Conservation (phyloP, 92 coral and sea anemone genomes). For the Nematostella vectensis region DNA sequence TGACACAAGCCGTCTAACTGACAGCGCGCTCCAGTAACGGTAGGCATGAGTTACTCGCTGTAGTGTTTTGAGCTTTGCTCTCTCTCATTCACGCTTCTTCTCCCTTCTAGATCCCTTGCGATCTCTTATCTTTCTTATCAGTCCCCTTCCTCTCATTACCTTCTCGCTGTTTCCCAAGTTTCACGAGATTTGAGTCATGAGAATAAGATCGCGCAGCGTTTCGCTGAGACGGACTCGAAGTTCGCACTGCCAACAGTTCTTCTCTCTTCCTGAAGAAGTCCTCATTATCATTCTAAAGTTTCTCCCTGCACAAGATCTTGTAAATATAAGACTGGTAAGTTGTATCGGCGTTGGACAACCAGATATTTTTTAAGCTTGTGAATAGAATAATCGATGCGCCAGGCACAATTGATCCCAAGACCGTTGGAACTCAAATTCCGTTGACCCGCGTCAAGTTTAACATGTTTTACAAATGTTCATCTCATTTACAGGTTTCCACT, state of each 20-base stretch:
- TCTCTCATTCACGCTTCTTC: not conserved
- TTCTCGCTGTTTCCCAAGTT: not conserved
- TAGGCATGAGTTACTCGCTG: slow-evolving; percentile 2
- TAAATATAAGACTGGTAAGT: slow-evolving; percentile 76
- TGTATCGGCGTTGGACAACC: too few species aligned
- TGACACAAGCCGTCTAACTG: slow-evolving; percentile 27
- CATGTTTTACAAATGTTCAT: too few species aligned
- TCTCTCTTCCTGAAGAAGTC: slow-evolving; percentile 83
- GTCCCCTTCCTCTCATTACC: not conserved
- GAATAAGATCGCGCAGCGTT: slow-evolving; percentile 53
- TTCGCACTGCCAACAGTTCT: slow-evolving; percentile 41
- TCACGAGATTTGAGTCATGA: slow-evolving; percentile 30
- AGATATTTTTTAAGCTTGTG: not conserved
- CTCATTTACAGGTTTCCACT: slow-evolving; percentile 65
- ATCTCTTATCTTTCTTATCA: not conserved
- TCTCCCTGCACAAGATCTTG: slow-evolving; percentile 69
- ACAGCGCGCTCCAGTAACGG: slow-evolving; percentile 44
- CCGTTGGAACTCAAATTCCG: slow-evolving; percentile 45
- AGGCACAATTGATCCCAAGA: too few species aligned
- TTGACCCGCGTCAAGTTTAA: slow-evolving; percentile 22
- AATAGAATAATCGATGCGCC: slow-evolving; percentile 2
- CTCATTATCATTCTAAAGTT: slow-evolving; percentile 67
- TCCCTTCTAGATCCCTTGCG: slow-evolving; percentile 6
- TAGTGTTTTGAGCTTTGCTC: too few species aligned
- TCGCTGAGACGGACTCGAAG: slow-evolving; percentile 50